These are phyloP conservation scores for Esperia sulphurella DNA, from an alignment of 2,888 invertebrate genomes.

Conservation along the genomic window DNA sequence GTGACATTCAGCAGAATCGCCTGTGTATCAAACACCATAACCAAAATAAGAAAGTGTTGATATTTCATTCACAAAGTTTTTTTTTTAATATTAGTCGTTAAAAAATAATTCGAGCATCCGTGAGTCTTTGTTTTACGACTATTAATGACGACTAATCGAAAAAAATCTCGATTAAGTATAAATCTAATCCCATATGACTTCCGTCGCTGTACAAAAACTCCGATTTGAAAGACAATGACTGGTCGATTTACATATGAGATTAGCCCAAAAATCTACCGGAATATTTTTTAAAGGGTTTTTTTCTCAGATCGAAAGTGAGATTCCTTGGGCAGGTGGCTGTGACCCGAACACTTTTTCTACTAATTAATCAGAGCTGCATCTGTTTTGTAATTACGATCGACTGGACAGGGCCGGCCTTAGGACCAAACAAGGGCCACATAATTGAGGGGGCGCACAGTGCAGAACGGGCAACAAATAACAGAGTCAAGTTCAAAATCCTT, in stretches of 20 bases:
- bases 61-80: no score
- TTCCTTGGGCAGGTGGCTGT: conserved; percentile 58
- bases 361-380: conserved; percentile 74
- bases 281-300: conserved; percentile 27
- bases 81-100: no score
- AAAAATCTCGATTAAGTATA: conserved; percentile 37
- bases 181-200: conserved; percentile 52
- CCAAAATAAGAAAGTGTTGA: no score
- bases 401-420: not conserved
- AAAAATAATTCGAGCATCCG: not conserved
- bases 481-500: no score
- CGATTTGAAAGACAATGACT: conserved; percentile 68
- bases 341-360: conserved; percentile 58
- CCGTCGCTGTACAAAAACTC: conserved; percentile 40
- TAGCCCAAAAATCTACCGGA: conserved; percentile 42
- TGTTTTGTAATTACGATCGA: conserved; percentile 64
- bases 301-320: conserved; percentile 64
- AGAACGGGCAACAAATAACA: no score
- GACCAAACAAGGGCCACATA: no score
- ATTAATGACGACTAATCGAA: conserved; percentile 20
- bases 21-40: no score
- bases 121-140: conserved; percentile 23
- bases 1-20: no score
- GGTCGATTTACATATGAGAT: conserved; percentile 70
- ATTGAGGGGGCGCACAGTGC: no score